Evolutionary conservation across 23 tunicate species (phyloP), one percentile per base, ranked within the genome.

Genomic region (Ciona savignyi): DNA sequence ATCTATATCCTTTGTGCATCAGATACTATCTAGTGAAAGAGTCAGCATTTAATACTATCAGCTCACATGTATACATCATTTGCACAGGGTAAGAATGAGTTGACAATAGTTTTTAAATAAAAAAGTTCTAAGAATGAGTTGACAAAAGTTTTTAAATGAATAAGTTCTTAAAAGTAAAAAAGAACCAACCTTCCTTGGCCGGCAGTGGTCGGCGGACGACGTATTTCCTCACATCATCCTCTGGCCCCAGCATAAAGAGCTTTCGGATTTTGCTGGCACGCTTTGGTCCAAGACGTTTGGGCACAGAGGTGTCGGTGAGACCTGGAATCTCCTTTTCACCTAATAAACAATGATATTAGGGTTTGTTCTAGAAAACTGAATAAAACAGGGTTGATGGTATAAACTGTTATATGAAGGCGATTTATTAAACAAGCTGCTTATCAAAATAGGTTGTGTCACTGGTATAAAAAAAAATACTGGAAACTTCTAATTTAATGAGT

Each of bases 221-320:
- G 60, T 93, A 93, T 61, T 87, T 73, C 60, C 93, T 60, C 15
- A 93, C 98, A 69, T 86, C 93, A 34, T 93, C 98, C 70, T 78
- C 82, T 32, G 66, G 75, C 2, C 80, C 29, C 68, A 93, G 63
- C 64, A 77, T 75, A 66, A 93, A 93, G 60, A 93, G 89, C 75
- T 93, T 93, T 27, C 98, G 78, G 78, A 93, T 86, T 34, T 93
- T 93, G 89, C 87, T 86, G 60, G 98, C 98, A 32, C 98, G 78
- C 30, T 93, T 93, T 2, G 98, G 98, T 6, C 98, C 98, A 35
- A 86, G 89, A 29, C 94, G 85, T 65, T 86, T 86, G 20, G 98
- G 98, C 48, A 93, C 61, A 31, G 89, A 34, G 27, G 69, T 93
- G 70, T 93, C 95, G 4, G 98, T 93, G 22, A 93, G 73, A 2